Evolutionary conservation across 2,888 invertebrate species (phyloP).

Genomic region (Pollenia amentaria): DNA sequence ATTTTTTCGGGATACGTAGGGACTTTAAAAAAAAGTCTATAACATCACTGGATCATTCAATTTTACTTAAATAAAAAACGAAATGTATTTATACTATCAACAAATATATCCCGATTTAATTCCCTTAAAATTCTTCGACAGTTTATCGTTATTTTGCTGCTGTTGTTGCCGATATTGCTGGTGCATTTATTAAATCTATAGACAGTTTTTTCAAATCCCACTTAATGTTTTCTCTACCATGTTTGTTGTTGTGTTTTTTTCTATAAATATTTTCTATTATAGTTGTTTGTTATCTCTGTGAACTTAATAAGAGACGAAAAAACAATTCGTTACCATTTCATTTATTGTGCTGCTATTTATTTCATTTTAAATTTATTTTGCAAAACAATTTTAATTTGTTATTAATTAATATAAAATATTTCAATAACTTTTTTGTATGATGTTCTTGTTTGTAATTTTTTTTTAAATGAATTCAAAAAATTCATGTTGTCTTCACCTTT

Average conservation of each 20-base stretch:
- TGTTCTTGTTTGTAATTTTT: slow-evolving; percentile 20
- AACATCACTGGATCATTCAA: too few relatives aligned
- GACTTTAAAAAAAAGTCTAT: too few relatives aligned
- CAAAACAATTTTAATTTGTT: slow-evolving; percentile 56
- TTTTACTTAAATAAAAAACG: too few relatives aligned
- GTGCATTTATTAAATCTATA: slow-evolving; percentile 35
- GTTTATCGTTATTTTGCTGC: slow-evolving; percentile 16
- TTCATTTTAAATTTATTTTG: slow-evolving; percentile 23
- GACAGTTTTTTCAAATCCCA: slow-evolving; percentile 55
- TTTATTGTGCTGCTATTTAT: slow-evolving; percentile 38
- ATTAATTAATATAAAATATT: slow-evolving; percentile 47
- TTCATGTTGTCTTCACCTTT: slow-evolving; percentile 63
- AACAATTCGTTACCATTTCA: slow-evolving; percentile 12
- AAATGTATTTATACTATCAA: too few relatives aligned
- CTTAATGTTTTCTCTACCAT: slow-evolving; percentile 36
- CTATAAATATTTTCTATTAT: not conserved
- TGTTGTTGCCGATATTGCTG: not conserved
- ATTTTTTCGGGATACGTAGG: too few relatives aligned
- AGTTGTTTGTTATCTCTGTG: slow-evolving; percentile 33
- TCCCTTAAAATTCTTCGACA: slow-evolving; percentile 16
- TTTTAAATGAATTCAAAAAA: slow-evolving; percentile 50
- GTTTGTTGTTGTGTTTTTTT: not conserved
- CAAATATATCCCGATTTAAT: slow-evolving; percentile 1
- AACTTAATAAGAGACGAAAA: not conserved
- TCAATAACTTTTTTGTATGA: slow-evolving; percentile 34